Evolutionary conservation across 2,113 vertebrate genomes (phyloP), one percentile per base, ranked within the genome.

Genomic region (Dissostichus mawsoni): DNA sequence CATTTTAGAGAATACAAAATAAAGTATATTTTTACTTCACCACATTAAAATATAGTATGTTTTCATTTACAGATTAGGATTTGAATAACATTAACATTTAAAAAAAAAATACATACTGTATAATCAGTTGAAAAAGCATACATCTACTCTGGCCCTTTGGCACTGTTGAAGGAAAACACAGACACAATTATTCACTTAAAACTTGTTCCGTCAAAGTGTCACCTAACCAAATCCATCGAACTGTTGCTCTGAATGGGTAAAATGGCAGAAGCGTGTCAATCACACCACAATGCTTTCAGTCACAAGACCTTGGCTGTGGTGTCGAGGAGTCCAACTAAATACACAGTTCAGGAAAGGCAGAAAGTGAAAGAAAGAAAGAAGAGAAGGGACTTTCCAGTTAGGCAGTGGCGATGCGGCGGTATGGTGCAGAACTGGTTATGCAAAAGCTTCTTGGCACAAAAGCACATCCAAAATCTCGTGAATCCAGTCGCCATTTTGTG

Each of bases 341-440:
- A 1, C 14, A 56, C 0, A 77, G 45, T 1, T 10, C 36, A 29
- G 0, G 12, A 29, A 74, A 13, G 36, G 68, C 14, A 73, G 79
- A 92, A 93, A 93, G 77, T 68, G 84, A 91, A 91, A 92, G 86
- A 74, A 91, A 92, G 86, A 74, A 63, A 78, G 44, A 0, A 47
- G 16, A 23, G 55, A 1, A 2, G 76, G 81, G 87, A 73, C 65
- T 86, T 90, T 79, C 81, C 83, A 75, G 74, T 36, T 66, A 1
- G 73, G 76, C 36, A 1, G 9, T 0, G 41, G 50, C 0, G 41
- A 18, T 0, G 41, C n/a, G 11, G 3, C 0, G 3, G 8, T 16
- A 20, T 64, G 76, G 62, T 57, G 83, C 66, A 51, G 62, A 71
- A 44, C 1, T 47, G 78, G 74, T 83, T 52, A 0, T 16, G 52